These are phyloP conservation scores for Ceramica pisi DNA, from an alignment of 2,888 invertebrate species.

Conservation along the genomic window DNA sequence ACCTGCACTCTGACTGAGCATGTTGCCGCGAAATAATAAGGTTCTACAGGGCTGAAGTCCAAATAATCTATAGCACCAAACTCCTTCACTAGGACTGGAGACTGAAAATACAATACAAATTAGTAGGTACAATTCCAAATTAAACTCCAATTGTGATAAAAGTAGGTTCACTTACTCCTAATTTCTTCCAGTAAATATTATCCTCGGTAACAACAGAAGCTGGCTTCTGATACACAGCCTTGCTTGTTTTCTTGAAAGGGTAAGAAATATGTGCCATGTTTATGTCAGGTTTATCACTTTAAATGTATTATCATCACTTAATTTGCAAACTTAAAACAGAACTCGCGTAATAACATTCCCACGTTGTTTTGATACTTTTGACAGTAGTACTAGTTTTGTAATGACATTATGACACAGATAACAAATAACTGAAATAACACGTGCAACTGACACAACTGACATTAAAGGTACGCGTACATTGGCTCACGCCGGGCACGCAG, in stretches of 20 bases:
- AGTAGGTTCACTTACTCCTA: constrained; percentile 92
- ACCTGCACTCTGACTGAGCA: constrained; percentile 96
- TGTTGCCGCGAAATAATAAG: constrained; percentile 97
- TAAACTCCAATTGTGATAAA: background rate
- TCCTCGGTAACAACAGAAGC: constrained; percentile 94
- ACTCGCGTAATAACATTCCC: constrained; percentile 34
- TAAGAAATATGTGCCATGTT: constrained; percentile 85
- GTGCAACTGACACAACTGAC: constrained; percentile 39
- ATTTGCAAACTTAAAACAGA: background rate
- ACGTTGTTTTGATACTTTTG: constrained; percentile 63
- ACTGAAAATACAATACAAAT: constrained; percentile 82
- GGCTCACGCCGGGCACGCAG: no score
- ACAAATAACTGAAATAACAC: constrained; percentile 19
- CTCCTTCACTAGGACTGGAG: constrained; percentile 97
- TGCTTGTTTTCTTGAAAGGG: constrained; percentile 93
- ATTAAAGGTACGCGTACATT: no score
- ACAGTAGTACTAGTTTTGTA: background rate
- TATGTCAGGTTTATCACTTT: constrained; percentile 15
- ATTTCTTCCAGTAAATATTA: constrained; percentile 96
- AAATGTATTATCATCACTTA: constrained; percentile 31
- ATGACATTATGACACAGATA: constrained; percentile 29
- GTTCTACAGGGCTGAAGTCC: constrained; percentile 97
- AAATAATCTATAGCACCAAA: constrained; percentile 97
- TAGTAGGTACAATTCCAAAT: constrained; percentile 1
- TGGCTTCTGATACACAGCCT: constrained; percentile 92